Percentiles rank a stretch among this genome's conserved stretches.
These are phyloP conservation scores for Orthonychiurus folsomi DNA, from an alignment of 2,888 invertebrate genomes.

Conservation along the genomic window DNA sequence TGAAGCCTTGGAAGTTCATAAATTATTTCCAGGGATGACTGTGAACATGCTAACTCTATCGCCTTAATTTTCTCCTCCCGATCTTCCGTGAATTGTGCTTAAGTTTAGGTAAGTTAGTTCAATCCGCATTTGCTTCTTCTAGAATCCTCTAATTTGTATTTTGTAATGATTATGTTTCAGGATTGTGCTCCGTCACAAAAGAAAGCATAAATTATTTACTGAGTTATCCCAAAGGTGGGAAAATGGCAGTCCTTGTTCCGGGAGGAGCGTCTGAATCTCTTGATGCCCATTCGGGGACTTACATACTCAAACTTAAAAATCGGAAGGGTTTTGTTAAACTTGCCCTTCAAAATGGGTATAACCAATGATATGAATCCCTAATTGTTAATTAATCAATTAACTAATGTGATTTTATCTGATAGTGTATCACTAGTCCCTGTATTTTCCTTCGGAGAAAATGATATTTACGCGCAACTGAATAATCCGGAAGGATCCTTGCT, in stretches of 20 bases:
- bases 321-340: constrained; percentile 69
- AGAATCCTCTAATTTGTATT: too few species aligned
- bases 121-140: too few species aligned
- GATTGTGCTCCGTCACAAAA: too few species aligned
- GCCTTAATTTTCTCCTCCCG: constrained; percentile 65
- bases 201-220: too few species aligned
- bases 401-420: too few species aligned
- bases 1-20: constrained; percentile 36
- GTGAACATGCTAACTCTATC: constrained; percentile 51
- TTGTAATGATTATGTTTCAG: too few species aligned
- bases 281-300: constrained; percentile 63
- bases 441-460: constrained; percentile 69
- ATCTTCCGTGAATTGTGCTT: constrained; percentile 59
- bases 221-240: too few species aligned
- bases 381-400: too few species aligned
- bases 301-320: constrained; percentile 60
- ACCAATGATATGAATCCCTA: too few species aligned
- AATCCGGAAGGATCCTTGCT: constrained; percentile 63
- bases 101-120: too few species aligned
- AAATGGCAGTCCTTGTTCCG: too few species aligned
- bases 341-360: constrained; percentile 65
- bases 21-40: constrained; percentile 56
- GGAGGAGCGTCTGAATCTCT: constrained; percentile 73
- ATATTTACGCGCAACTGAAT: constrained; percentile 65
- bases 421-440: constrained; percentile 72